Base-by-base conservation (phyloP, 2,888 invertebrate genomes). In the Chloroclysta siterata region DNA sequence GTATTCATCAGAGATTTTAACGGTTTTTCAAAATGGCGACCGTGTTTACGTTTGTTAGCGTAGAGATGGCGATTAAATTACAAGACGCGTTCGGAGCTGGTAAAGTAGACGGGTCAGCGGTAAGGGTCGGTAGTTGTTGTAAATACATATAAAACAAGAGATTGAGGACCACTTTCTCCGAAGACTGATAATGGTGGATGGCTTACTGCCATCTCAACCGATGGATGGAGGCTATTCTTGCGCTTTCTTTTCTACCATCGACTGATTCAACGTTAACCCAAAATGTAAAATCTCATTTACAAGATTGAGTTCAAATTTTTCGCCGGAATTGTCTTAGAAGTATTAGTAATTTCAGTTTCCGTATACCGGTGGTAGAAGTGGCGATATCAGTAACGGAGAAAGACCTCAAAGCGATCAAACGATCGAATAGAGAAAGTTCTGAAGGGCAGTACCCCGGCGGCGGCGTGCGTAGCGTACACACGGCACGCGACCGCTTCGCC, bases 401-500 rank as follows among this genome's bases (percentile, higher is more conserved):
- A 17, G 1, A 14, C 8, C 8, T 1, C 8, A 15, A 11, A 4
- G 11, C 4, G 3, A 0, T 46, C 1, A 46, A 11, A 17, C 3
- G 3, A 15, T 6, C 0, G 17, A 44, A 44, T 46, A 46, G 17
- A 1, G 11, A 48, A 39, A 53, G 65, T 65, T 62, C 65, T 65
- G 65, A 67, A 76, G 71, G 75, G 77, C 76, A 75, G 79, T 79
- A 79, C 76, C 36, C 77, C 81, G 77, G 74, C 81, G 77, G 75
- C 79, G 79, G 80, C 76, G 73, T 53, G 62, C 78, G 79, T 77
- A 78, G 80, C 81, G 83, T 55, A 48, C 56, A 41, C 41, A 79
- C 77, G 84, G 88, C 88, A 85, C 88, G 85, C 79, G 87, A 82
- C 83, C 89, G 91, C 90, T 89, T 90, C 92, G 86, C 90, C 90